phyloP scores from a whole-genome alignment of 2,797 vertebrate genomes.

The Miichthys miiuy region DNA sequence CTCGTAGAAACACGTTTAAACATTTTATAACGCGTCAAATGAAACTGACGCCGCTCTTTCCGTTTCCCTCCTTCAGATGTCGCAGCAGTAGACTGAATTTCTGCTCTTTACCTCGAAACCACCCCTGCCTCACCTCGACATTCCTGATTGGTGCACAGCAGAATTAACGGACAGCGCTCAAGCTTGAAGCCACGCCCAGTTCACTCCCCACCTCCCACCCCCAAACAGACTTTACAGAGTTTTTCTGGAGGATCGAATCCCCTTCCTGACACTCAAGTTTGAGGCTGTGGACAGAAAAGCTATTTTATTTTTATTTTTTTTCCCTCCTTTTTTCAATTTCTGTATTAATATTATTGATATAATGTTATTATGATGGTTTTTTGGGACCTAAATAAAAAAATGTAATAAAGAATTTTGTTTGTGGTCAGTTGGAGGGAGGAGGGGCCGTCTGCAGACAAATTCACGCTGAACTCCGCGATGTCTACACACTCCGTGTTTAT shows the following conservation, averaged over 20 bases:
- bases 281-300: slow-evolving; percentile 85
- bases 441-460: not conserved
- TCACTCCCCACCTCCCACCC: slow-evolving; percentile 6
- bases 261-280: slow-evolving; percentile 36
- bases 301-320: slow-evolving; percentile 80
- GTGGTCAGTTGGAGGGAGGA: not conserved
- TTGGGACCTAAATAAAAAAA: slow-evolving; percentile 88
- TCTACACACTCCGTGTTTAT: too few species aligned
- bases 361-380: slow-evolving; percentile 89
- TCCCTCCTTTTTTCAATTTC: slow-evolving; percentile 80
- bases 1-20: too few species aligned
- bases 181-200: slow-evolving; percentile 82
- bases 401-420: slow-evolving; percentile 64
- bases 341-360: slow-evolving; percentile 90
- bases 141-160: slow-evolving; percentile 87
- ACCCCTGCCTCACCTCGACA: slow-evolving; percentile 81
- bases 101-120: slow-evolving; percentile 73
- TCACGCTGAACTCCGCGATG: not conserved
- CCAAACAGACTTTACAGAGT: slow-evolving; percentile 77
- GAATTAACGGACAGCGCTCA: slow-evolving; percentile 74
- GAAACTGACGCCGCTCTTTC: not conserved
- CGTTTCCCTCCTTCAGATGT: slow-evolving; percentile 73
- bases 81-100: slow-evolving; percentile 82
- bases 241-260: slow-evolving; percentile 76
- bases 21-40: not conserved